phyloP scores from a whole-genome alignment of 2,113 vertebrate genomes.

The Corythaixoides concolor region DNA sequence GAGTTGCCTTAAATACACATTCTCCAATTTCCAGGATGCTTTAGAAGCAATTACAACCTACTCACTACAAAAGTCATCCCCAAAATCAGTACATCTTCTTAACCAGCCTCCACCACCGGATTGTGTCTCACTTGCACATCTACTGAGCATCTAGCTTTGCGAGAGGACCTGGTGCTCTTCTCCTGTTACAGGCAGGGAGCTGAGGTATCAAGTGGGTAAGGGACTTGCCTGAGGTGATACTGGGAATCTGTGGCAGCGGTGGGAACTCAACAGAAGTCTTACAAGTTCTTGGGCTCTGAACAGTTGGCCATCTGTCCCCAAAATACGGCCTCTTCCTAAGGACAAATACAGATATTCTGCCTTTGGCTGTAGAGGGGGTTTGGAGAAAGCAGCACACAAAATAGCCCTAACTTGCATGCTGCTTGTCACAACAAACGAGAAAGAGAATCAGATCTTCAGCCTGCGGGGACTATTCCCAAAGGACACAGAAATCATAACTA shows the following conservation, averaged over 20 bases:
- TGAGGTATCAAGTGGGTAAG: not conserved
- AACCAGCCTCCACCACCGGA: not conserved
- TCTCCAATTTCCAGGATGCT: not conserved
- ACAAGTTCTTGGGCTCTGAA: not conserved
- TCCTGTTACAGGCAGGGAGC: accelerated
- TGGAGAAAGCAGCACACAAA: not conserved
- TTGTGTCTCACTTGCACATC: not conserved
- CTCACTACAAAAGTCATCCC: not conserved
- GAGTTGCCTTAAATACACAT: not conserved
- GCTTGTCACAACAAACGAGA: not conserved
- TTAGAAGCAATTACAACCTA: not conserved
- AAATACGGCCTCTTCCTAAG: not conserved
- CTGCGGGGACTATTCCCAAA: not conserved
- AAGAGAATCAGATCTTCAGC: not conserved
- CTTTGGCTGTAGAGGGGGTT: not conserved
- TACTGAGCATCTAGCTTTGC: not conserved
- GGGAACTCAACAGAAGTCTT: not conserved
- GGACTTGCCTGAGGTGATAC: not conserved
- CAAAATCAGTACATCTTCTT: not conserved
- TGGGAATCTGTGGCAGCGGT: not conserved
- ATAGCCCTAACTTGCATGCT: not conserved
- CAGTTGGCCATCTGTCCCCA: not conserved
- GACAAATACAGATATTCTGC: not conserved
- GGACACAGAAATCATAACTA: not conserved
- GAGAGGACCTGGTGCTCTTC: not conserved